Evolutionary conservation across 2,888 invertebrate genomes (phyloP), one percentile per base, ranked within the genome.

Genomic region (Hypomecis atomaria): DNA sequence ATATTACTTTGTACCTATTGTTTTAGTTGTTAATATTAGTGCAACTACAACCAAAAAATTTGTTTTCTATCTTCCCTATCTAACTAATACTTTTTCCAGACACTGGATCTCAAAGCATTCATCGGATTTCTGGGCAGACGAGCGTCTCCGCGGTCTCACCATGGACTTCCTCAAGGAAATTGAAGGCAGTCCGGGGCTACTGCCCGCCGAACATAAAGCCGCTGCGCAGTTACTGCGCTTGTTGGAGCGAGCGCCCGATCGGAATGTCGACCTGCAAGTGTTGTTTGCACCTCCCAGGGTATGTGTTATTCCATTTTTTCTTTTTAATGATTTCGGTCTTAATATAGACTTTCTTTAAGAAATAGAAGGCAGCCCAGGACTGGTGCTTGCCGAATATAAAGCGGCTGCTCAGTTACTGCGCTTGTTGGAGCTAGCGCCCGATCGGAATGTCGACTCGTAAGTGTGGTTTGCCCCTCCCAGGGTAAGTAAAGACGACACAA

Each of bases 91-190:
- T 11, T 8, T 45, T n/a, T 11, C 4, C 71, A 94, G 97, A 67
- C 98, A 98, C 83, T 98, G 98, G 98, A 96, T 97, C 40, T 97
- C 97, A 0, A 98, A 98, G 86, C 98, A 98, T 83, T 95, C 96
- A 0, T 97, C 97, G 87, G 97, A 98, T 85, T 98, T 98, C 86
- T 97, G 97, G 90, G 94, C 94, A 10, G 96, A 97, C 79, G 94
- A 94, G 47, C 94, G 94, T 59, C 92, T 98, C 63, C 96, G 96
- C 69, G 94, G 94, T 34, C 88, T 96, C 75, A 97, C 98, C 0
- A 96, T 97, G 79, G 96, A 97, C 79, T 97, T 98, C 83, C 93
- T 98, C 55, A 97, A 98, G 76, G 98, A 98, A 80, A 97, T 98
- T 72, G 96, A 97, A 57, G 95, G 95, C 78, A 96, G 95, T 74